Evolutionary conservation across 2,888 invertebrate species (phyloP), one percentile per base, ranked within the genome.

Genomic region (Homarus gammarus): DNA sequence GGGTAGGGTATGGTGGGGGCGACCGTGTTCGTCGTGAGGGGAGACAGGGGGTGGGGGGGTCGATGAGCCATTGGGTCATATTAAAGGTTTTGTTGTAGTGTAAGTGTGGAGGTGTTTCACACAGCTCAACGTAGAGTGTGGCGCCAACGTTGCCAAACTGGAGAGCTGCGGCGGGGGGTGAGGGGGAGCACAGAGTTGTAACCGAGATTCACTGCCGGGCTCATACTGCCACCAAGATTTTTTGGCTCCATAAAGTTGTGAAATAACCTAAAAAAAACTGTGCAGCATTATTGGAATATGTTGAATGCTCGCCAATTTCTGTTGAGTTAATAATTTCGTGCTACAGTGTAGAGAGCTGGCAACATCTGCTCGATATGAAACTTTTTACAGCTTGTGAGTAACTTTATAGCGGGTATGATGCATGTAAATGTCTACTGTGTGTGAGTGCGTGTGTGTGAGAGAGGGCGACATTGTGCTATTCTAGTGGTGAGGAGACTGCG

Each of bases 61-160:
- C 61, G 79, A 79, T 56, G 38, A 79, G 61, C 61, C 49, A 79
- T 79, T 79, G 79, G 79, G 79, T 79, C 79, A 79, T 61, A 79
- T 79, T 79, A 79, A 79, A 79, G 79, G 79, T 79, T 79, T 79
- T 36, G 79, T 61, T 36, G 79, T 79, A 38, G 79, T 61, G 61
- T 61, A 61, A 38, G 38, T 61, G 79, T 61, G 79, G 61, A 56
- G 79, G 79, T 36, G 61, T 64, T 64, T 27, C 18, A 64, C 31
- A 5, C 8, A 6, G 27, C 27, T 27, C 22, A 49, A 12, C 44
- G 44, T 49, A 6, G 5, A 56, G 22, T 56, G 56, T 56, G 31
- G 78, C 51, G 51, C 78, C 33, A 78, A 31, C 51, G 31, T 78
- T 78, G 78, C 51, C 78, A 78, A 78, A 51, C 78, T 31, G 44